Conservation (phyloP, 2,888 invertebrate genomes). For the Tiliacea aurago region DNA sequence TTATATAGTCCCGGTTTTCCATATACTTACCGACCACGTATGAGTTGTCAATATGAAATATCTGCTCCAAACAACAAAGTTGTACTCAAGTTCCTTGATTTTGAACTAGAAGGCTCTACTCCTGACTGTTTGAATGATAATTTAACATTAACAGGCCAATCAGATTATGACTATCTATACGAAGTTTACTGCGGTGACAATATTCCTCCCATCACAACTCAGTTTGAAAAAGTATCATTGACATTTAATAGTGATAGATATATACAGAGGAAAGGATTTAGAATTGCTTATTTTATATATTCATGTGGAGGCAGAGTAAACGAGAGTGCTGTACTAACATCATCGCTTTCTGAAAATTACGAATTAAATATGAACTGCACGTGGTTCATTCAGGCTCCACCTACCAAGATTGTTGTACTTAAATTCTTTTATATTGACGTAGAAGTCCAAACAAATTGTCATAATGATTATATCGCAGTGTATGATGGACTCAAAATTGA, state of each 20-base stretch:
- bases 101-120: slow-evolving; percentile 85
- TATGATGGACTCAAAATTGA: slow-evolving; percentile 85
- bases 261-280: slow-evolving; percentile 90
- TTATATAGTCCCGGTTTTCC: slow-evolving; percentile 95
- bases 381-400: slow-evolving; percentile 94
- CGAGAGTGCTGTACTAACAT: slow-evolving; percentile 89
- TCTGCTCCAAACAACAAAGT: slow-evolving; percentile 82
- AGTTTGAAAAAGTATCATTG: slow-evolving; percentile 82
- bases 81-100: slow-evolving; percentile 91
- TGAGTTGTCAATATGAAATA: slow-evolving; percentile 93
- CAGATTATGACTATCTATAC: slow-evolving; percentile 62
- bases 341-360: slow-evolving; percentile 86
- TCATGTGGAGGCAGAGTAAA: slow-evolving; percentile 94
- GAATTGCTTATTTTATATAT: slow-evolving; percentile 90
- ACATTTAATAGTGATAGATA: slow-evolving; percentile 90
- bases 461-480: slow-evolving; percentile 91
- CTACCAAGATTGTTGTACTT: slow-evolving; percentile 91
- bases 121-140: slow-evolving; percentile 89
- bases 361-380: slow-evolving; percentile 91
- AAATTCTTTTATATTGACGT: slow-evolving; percentile 91
- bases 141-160: slow-evolving; percentile 82
- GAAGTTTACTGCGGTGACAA: slow-evolving; percentile 75
- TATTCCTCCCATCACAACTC: slow-evolving; percentile 79
- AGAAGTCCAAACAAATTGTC: slow-evolving; percentile 87
- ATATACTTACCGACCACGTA: slow-evolving; percentile 88